Conservation (phyloP, 2,797 vertebrate genomes). For the Tangara arthus region DNA sequence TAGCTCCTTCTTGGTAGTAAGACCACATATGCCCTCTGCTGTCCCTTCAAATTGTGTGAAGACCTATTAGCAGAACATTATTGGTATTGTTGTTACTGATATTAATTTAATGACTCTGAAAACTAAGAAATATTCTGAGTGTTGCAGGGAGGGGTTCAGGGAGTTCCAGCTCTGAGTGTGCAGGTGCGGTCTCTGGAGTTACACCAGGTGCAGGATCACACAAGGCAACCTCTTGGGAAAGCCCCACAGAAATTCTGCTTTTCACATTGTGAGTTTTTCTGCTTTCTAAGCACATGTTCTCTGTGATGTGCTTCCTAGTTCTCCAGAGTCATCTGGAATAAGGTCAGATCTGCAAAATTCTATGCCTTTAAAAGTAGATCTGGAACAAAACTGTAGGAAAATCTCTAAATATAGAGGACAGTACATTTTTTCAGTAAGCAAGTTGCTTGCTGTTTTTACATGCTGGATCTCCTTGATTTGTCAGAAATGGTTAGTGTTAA, state of each 20-base stretch:
- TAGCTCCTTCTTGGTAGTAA: not conserved
- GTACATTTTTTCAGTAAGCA: not conserved
- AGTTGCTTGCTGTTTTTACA: not conserved
- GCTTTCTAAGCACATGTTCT: not conserved
- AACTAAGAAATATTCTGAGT: not conserved
- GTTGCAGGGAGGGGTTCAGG: not conserved
- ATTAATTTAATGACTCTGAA: not conserved
- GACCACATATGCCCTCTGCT: constrained; percentile 63
- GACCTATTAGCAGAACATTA: not conserved
- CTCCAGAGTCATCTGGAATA: not conserved
- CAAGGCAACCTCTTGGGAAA: not conserved
- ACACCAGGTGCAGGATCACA: not conserved
- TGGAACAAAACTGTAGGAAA: not conserved
- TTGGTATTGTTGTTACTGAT: not conserved
- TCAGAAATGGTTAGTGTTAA: not conserved
- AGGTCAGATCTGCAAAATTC: not conserved
- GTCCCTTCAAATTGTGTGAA: constrained; percentile 18
- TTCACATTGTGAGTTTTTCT: not conserved
- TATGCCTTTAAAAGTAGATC: not conserved
- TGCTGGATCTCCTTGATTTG: not conserved
- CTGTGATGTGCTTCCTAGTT: not conserved
- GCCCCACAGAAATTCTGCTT: not conserved
- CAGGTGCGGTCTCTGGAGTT: not conserved
- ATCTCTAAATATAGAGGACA: not conserved
- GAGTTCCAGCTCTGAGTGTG: not conserved